Conservation (phyloP, 2,888 invertebrate species). For the Parthenolecanium corni region DNA sequence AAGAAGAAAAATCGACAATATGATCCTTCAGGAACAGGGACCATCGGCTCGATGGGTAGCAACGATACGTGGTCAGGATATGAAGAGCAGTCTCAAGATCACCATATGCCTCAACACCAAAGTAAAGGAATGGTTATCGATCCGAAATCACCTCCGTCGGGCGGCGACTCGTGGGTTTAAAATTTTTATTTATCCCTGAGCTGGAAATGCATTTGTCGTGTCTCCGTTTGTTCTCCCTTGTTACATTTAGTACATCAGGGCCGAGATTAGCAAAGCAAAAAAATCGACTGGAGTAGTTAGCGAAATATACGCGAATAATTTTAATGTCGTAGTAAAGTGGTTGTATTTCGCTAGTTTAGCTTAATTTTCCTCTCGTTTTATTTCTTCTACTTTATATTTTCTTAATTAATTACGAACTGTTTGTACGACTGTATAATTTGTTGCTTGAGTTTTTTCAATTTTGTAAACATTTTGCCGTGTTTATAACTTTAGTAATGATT, state of each 20-base stretch:
- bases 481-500: no score
- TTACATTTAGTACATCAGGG: neutral
- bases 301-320: no score
- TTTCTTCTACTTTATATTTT: no score
- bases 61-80: slow-evolving; percentile 27
- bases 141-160: slow-evolving; percentile 34
- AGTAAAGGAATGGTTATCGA: slow-evolving; percentile 27
- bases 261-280: no score
- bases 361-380: no score
- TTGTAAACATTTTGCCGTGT: no score
- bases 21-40: slow-evolving; percentile 27
- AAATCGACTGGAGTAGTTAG: no score
- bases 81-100: slow-evolving; percentile 27
- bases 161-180: slow-evolving; percentile 46
- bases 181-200: neutral
- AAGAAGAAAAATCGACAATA: slow-evolving; percentile 46
- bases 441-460: no score
- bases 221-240: neutral
- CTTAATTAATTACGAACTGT: no score
- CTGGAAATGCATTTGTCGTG: neutral
- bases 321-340: no score
- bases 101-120: slow-evolving; percentile 23
- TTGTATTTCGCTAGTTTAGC: no score
- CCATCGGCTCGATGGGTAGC: slow-evolving; percentile 18
- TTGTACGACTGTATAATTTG: no score